Percentiles rank a stretch among this genome's conserved stretches.
Conservation (phyloP, 1,140 invertebrate genomes). For the Halesus radiatus region DNA sequence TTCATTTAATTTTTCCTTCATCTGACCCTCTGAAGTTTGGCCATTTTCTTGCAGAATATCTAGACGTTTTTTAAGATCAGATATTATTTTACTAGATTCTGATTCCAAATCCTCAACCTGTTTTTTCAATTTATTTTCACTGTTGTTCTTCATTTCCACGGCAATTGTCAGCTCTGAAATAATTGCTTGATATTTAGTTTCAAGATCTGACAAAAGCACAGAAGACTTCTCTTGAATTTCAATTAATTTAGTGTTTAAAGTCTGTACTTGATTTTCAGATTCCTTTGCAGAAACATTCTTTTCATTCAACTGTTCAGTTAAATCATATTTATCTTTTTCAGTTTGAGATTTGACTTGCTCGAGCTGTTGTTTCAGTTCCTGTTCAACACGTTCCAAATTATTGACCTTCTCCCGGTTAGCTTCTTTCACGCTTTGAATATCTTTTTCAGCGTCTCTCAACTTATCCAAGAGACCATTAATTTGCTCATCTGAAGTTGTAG, state of each 20-base stretch:
- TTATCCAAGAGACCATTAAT: constrained; percentile 66
- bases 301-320: constrained; percentile 47
- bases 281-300: constrained; percentile 52
- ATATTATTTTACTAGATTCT: constrained; percentile 63
- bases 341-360: constrained; percentile 46
- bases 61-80: constrained; percentile 66
- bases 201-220: constrained; percentile 60
- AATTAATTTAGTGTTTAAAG: constrained; percentile 44
- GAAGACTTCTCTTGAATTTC: constrained; percentile 56
- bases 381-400: constrained; percentile 64
- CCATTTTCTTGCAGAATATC: constrained; percentile 64
- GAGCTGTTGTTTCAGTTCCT: constrained; percentile 67
- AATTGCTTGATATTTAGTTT: constrained; percentile 65
- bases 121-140: constrained; percentile 50
- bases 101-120: constrained; percentile 65
- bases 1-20: constrained; percentile 69
- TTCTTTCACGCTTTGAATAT: constrained; percentile 66
- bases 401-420: constrained; percentile 65
- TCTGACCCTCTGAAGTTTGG: constrained; percentile 65
- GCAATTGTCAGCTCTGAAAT: constrained; percentile 66
- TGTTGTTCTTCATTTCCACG: constrained; percentile 60
- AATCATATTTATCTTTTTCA: constrained; percentile 45
- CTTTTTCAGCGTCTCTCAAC: constrained; percentile 67
- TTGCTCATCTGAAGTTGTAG: constrained; percentile 68
- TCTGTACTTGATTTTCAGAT: constrained; percentile 52